phyloP scores from a whole-genome alignment of 2,113 vertebrate genomes.

The Ginglymostoma cirratum region DNA sequence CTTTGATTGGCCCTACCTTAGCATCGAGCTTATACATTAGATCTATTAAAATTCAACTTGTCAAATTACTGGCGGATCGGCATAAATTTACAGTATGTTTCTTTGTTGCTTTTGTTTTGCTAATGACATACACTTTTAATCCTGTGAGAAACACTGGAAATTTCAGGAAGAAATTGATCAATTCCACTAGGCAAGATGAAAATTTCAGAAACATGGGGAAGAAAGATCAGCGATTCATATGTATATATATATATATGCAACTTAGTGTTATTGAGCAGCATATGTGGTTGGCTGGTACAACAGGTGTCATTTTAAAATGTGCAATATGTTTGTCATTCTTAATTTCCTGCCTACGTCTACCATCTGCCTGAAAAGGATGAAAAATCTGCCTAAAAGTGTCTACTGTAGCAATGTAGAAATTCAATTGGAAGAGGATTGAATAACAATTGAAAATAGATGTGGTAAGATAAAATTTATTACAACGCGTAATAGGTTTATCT shows the following conservation, averaged over 20 bases:
- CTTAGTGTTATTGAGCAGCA: background rate
- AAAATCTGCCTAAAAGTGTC: background rate
- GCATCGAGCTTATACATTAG: too few species aligned
- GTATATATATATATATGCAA: background rate
- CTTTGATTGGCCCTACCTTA: too few species aligned
- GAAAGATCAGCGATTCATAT: background rate
- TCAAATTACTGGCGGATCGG: too few species aligned
- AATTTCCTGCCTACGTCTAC: background rate
- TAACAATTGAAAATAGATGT: background rate
- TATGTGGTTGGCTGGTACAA: background rate
- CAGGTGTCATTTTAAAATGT: background rate
- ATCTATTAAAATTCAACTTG: too few species aligned
- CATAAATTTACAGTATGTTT: too few species aligned
- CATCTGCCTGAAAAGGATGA: background rate
- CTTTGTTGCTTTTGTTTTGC: too few species aligned
- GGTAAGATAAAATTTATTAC: background rate
- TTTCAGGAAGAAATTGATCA: slow-evolving; percentile 4
- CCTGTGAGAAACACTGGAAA: background rate
- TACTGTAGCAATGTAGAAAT: background rate
- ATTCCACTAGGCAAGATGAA: background rate
- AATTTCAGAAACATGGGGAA: background rate
- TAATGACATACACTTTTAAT: background rate
- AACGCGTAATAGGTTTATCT: background rate
- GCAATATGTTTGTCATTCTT: background rate
- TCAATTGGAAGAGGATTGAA: background rate